Base-by-base conservation (phyloP, 1,140 invertebrate genomes). In the Aphaenogaster floridana region DNA sequence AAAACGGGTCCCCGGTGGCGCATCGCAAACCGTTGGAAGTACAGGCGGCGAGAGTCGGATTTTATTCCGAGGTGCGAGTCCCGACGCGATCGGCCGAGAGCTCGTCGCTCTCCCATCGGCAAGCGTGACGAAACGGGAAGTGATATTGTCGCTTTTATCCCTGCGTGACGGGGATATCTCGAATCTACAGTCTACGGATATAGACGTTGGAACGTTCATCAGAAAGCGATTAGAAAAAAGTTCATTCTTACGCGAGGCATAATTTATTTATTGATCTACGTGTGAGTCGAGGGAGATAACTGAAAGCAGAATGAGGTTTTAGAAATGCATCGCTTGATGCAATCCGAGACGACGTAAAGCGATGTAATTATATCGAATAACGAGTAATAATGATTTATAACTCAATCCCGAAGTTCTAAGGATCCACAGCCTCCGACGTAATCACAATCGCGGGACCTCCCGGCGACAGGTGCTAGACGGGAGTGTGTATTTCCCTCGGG, bases 401-500 rank as follows among this genome's bases (percentile, higher is more conserved):
- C 42, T 59, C 52, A 83, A 48, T 74, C 68, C 28, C 68, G n/a
- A 69, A 68, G 78, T 54, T 68, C 36, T 34, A 42, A 54, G 63
- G 36, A 69, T 54, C 50, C 63, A 17, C 21, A 69, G 48, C 68
- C 66, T 45, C 79, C n/a, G 52, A 72, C 79, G 17, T 57, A 59
- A 83, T 83, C 80, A 48, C 52, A 59, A 74, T 74, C 21, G 39
- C 15, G 52, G 48, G 45, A 71, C 59, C 74, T 79, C 17, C 59
- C 54, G 76, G 61, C 88, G 87, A 89, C 92, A 93, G 92, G 85
- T 93, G 92, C 68, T 84, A 57, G 77, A 92, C 72, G 86, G 80
- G 68, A 64, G 50, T 85, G 59, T 86, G 48, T 61, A 84, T 88
- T 87, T 74, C 63, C 79, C 42, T 17, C n/a, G 36, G 66, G 9